Conservation (phyloP, 2,888 invertebrate species). For the Griposia aprilina region DNA sequence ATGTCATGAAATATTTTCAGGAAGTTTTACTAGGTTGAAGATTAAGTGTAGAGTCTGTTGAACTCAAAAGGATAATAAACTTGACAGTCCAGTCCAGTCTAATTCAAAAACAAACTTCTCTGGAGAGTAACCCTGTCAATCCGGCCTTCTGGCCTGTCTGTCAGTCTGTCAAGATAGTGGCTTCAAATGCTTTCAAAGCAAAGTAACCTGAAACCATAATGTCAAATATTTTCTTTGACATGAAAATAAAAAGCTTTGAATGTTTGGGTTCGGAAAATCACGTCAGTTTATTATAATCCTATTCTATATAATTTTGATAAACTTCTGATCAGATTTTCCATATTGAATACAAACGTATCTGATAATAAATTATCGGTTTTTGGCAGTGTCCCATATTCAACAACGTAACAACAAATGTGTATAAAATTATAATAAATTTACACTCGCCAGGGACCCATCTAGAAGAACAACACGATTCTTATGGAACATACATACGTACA, state of each 20-base stretch:
- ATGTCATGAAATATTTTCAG: constrained; percentile 15
- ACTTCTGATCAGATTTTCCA: constrained; percentile 55
- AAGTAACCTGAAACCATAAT: constrained; percentile 40
- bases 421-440: constrained; percentile 59
- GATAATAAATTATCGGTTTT: constrained; percentile 61
- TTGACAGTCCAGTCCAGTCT: background rate
- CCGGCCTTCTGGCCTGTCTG: constrained; percentile 32
- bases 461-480: constrained; percentile 37
- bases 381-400: constrained; percentile 63
- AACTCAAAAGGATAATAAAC: constrained; percentile 5
- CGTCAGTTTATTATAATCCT: constrained; percentile 16
- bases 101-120: constrained; percentile 15
- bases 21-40: background rate
- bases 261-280: constrained; percentile 5
- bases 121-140: constrained; percentile 29
- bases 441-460: constrained; percentile 22
- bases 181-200: constrained; percentile 37
- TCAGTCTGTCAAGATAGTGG: constrained; percentile 50
- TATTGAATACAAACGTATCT: constrained; percentile 60
- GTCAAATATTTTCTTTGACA: constrained; percentile 37
- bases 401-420: constrained; percentile 50
- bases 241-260: constrained; percentile 19
- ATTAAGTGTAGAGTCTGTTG: background rate
- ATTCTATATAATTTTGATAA: constrained; percentile 39
- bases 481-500: constrained; percentile 40